Base-by-base conservation (phyloP, 1,140 invertebrate species). In the Pseudomyrmex sp. region DNA sequence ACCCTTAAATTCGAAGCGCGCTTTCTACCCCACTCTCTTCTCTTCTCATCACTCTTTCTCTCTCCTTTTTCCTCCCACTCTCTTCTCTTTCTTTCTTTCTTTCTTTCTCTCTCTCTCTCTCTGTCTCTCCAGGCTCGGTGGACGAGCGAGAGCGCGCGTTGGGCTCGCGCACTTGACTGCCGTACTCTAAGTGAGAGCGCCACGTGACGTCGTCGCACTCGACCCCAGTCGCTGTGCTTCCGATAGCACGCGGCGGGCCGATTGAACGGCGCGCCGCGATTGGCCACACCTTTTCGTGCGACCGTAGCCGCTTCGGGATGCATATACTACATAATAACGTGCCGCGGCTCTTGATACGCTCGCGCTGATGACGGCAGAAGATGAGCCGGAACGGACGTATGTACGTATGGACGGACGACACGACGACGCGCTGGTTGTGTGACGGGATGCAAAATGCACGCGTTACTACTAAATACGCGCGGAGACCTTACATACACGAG, bases 281-380 rank as follows among this genome's bases (percentile, higher is more conserved):
- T 84, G 83, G 83, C 83, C 83, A 84, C 83, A 84, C 83, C 83
- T 84, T 84, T 84, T 84, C 83, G 83, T 80, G 65, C 75, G 44
- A 44, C 66, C 63, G 83, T 54, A 35, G 58, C 65, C 46, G 61
- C 66, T 84, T 84, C 63, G 75, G 65, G 65, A 84, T 48, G 66
- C 82, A 20, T 35, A 80, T 50, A 44, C 46, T 68, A 77, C 74
- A 84, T 69, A 66, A 70, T 62, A 61, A 70, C 20, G 77, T 70
- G 66, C 56, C 23, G 56, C 46, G 35, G 48, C 23, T 26, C 65
- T 48, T 54, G 26, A 35, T 35, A 35, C 35, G 35, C 5, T 7
- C 35, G 35, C 35, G 52, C 62, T 20, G 18, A 35, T 35, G 35
- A 35, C 50, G 13, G 50, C 54, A 52, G 68, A 62, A 15, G 15